phyloP scores from a whole-genome alignment of 2,113 vertebrate species.

The Oceanites oceanicus region DNA sequence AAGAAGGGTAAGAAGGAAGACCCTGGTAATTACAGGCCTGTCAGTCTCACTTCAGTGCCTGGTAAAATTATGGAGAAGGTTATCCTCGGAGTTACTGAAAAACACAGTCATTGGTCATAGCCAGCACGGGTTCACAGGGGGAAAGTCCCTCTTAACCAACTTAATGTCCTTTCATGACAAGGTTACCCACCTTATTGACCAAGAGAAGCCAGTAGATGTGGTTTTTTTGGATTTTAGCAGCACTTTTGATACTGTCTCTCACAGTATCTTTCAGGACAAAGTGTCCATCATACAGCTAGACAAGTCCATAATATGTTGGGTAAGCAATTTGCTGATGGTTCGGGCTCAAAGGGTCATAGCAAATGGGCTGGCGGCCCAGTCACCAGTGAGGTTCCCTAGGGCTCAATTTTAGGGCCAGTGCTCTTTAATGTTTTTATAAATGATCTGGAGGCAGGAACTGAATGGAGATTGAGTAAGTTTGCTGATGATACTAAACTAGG shows the following conservation, averaged over 20 bases:
- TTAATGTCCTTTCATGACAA: neutral
- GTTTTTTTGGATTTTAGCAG: neutral
- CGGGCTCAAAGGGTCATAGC: neutral
- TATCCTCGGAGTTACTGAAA: neutral
- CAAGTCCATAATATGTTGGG: neutral
- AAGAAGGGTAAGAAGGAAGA: neutral
- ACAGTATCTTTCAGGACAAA: no score
- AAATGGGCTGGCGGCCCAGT: neutral
- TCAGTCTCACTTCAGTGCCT: neutral
- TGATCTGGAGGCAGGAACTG: neutral
- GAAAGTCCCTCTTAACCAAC: neutral
- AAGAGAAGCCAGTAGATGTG: neutral
- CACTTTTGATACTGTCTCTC: neutral
- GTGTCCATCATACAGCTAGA: neutral
- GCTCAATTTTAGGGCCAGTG: neutral
- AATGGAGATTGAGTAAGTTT: neutral
- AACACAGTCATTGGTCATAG: neutral
- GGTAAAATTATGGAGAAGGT: neutral
- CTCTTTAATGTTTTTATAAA: neutral
- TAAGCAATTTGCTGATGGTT: neutral
- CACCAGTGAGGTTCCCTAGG: no score
- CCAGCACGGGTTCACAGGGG: neutral
- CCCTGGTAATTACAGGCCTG: neutral
- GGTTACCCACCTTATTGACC: neutral
- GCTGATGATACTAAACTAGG: neutral